Base-by-base conservation (phyloP, 2,113 vertebrate species). In the Psophia crepitans region DNA sequence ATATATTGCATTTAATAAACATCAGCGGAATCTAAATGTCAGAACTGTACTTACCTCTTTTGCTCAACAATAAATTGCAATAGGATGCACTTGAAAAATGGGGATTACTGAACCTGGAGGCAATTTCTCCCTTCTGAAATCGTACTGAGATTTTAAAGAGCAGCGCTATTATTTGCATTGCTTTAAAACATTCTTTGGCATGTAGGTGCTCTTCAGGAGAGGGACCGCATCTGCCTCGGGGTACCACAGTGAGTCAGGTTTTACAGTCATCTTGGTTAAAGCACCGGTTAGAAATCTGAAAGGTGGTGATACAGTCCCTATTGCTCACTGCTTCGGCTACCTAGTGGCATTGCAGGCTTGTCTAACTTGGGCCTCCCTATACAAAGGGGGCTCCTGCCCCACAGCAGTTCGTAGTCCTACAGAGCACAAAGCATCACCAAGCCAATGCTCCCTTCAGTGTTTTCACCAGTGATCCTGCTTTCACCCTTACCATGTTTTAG, bases 401-500 rank as follows among this genome's bases (percentile, higher is more conserved):
- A 7, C 39, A 44, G 48, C 21, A 3, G 11, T 37, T 26, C 14
- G 7, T 74, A 73, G 65, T 41, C 60, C 69, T 56, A 35, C 54
- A 73, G 68, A 43, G 58, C 18, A 37, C 54, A 68, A 66, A 64
- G 39, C 21, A 10, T 10, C 23, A 32, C 3, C 0, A 0, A 65
- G 21, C 39, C 2, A 1, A 35, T 1, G 0, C 18, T 58, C 20
- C 7, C 30, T 68, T 21, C 49, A 54, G 14, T 11, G 5, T 64
- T 78, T 69, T 14, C 65, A 85, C 53, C 76, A 65, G 44, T 48
- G 78, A 8, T 64, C 30, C 43, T 85, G 32, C 39, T 89, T 64
- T 24, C 63, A 82, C 22, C 35, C 30, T 46, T n/a, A 5, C 32
- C 8, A 0, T 17, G 13, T 39, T 83, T 78, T 79, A 56, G 49